phyloP scores from a whole-genome alignment of 2,888 invertebrate genomes.

The Mongoloraphidia duomilia region DNA sequence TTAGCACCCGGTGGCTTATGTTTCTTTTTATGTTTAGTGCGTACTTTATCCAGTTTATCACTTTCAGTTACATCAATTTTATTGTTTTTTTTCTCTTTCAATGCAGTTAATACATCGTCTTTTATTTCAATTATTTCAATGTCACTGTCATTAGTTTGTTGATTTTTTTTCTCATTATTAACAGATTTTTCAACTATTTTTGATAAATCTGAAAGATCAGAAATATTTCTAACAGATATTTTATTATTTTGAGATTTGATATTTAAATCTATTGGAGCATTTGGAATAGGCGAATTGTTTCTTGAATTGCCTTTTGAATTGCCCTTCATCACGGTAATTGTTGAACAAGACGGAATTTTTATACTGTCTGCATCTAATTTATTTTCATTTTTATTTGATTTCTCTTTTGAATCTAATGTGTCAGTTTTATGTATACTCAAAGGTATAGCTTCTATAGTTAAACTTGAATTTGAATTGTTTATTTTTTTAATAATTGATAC shows the following conservation, averaged over 20 bases:
- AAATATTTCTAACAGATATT: background rate
- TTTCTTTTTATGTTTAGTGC: no score
- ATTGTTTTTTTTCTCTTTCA: background rate
- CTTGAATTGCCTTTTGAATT: background rate
- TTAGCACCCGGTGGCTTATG: no score
- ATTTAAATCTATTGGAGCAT: background rate
- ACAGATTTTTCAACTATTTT: background rate
- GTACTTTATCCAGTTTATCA: no score
- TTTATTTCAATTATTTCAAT: slow-evolving; percentile 6
- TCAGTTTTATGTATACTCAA: no score
- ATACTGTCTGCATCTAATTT: no score
- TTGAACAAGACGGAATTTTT: background rate
- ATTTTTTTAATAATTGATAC: no score
- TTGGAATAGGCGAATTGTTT: background rate
- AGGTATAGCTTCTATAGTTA: no score
- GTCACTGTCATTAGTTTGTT: background rate
- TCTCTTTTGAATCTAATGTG: no score
- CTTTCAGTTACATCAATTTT: background rate
- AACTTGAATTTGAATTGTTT: no score
- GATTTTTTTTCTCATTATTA: background rate
- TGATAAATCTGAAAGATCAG: background rate
- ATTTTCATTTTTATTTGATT: no score
- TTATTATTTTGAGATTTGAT: background rate
- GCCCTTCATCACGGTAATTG: background rate
- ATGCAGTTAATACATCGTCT: background rate